Base-by-base conservation (phyloP, 2,113 vertebrate species). In the Paedocypris sp. region DNA sequence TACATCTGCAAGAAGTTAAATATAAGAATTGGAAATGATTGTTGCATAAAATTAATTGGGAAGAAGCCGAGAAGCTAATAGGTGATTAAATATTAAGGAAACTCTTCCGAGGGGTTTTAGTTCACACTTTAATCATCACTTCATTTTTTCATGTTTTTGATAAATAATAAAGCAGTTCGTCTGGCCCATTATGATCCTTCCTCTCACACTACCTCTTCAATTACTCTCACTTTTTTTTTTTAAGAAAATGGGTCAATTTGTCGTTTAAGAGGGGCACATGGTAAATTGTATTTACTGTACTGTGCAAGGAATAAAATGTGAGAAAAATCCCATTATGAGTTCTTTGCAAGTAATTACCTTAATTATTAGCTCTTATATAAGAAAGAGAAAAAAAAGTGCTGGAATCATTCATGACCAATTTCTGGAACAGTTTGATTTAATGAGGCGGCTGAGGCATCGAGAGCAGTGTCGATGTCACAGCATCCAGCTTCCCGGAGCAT, bases 301-400 rank as follows among this genome's bases (percentile, higher is more conserved):
- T 52, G 47, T 57, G 70, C 58, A 51, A 54, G 25, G 51, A 79
- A 67, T 72, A 74, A 78, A 72, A 73, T 74, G 73, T 71, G 76
- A 42, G 18, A 28, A 11, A 50, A 68, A 80, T 80, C 73, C 79
- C 80, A 86, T 85, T 85, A 85, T 75, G 81, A 77, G 75, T 83
- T 80, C 82, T 85, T 82, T 83, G 81, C 82, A 86, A 83, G 79
- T 83, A 85, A 86, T 87, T 83, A 85, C 84, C 82, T 86, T 85
- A 86, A 87, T 87, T 85, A 86, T 84, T 71, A 83, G 78, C 79
- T 83, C 75, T 85, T 82, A 87, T 84, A 79, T 81, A 70, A 80
- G 74, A 69, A 75, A 36, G 76, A 67, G 72, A 64, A 73, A 35
- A 51, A 33, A 51, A 70, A 63, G 64, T 43, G 39, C 13, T 12